Conservation (phyloP, 2,113 vertebrate species). For the Ciconia stormi region DNA sequence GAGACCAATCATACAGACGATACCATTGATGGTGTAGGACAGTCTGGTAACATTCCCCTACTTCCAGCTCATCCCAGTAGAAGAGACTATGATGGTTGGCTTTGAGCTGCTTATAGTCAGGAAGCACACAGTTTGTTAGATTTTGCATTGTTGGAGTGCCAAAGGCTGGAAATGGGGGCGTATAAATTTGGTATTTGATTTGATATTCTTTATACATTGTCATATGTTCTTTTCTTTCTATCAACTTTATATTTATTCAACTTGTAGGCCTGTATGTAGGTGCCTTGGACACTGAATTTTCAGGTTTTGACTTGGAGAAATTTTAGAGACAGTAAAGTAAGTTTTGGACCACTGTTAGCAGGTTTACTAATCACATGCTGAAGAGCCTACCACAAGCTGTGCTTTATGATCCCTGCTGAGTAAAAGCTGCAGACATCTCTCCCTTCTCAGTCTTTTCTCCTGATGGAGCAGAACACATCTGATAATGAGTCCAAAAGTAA, state of each 20-base stretch:
- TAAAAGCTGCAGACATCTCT: background rate
- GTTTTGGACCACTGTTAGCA: background rate
- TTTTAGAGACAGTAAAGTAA: background rate
- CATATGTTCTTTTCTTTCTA: background rate
- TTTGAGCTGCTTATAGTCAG: background rate
- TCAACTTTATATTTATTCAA: background rate
- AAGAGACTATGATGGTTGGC: background rate
- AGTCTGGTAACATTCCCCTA: background rate
- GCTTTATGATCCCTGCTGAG: background rate
- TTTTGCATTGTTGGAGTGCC: background rate
- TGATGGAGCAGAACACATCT: background rate
- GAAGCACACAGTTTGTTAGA: background rate
- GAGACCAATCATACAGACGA: background rate
- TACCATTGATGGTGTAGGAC: background rate
- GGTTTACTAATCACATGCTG: background rate
- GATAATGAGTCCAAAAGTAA: background rate
- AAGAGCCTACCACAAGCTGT: background rate
- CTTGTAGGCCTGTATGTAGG: fast-evolving
- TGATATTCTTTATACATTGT: background rate
- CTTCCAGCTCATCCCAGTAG: background rate
- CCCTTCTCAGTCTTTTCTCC: background rate
- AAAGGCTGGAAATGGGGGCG: background rate
- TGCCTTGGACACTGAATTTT: background rate
- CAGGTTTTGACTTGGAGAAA: background rate
- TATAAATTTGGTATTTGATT: background rate